Evolutionary conservation across 2,113 vertebrate genomes (phyloP), one percentile per base, ranked within the genome.

Genomic region (Lethenteron reissneri): DNA sequence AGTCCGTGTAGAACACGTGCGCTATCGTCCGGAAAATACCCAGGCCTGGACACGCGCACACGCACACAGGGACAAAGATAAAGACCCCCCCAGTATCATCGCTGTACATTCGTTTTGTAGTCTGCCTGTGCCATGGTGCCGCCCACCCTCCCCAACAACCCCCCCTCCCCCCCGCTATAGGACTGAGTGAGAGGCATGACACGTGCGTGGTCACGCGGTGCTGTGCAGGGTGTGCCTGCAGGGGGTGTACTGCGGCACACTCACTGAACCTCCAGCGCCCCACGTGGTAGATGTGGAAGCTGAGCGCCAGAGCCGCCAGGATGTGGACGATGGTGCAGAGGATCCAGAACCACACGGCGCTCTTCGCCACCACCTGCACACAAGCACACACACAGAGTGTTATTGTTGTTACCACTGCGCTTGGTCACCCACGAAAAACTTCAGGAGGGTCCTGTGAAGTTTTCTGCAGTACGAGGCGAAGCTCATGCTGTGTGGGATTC

Each of bases 201-300:
- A 41, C 41, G 41, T 41, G 41, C 41, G 41, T 41, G 41, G 41
- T 41, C 6, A 41, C 41, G 6, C 4, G 41, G 41, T 41, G 41
- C 41, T 41, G 1, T 41, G 41, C 41, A 41, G 41, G 41, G 41
- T 41, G 41, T 41, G 41, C 6, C 41, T 41, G 41, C 41, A 41
- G 41, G 41, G 41, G 41, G 41, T 41, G 41, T 41, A 2, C 41
- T 41, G 41, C 41, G 41, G 41, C 41, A 41, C 41, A 41, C 84
- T 79, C 75, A 88, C 86, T 81, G 72, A 97, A 79, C 77, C 86
- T 88, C 94, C 94, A 97, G 74, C 90, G 86, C 68, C 92, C 94
- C 90, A 97, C 90, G 82, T 95, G 95, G 77, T 97, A 97, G 9
- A 97, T 89, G 79, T 97, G 92, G 0, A 84, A 96, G 83, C 94